These are phyloP conservation scores for Pogonomyrmex californicus DNA, from an alignment of 1,140 invertebrate genomes.

Conservation along the genomic window DNA sequence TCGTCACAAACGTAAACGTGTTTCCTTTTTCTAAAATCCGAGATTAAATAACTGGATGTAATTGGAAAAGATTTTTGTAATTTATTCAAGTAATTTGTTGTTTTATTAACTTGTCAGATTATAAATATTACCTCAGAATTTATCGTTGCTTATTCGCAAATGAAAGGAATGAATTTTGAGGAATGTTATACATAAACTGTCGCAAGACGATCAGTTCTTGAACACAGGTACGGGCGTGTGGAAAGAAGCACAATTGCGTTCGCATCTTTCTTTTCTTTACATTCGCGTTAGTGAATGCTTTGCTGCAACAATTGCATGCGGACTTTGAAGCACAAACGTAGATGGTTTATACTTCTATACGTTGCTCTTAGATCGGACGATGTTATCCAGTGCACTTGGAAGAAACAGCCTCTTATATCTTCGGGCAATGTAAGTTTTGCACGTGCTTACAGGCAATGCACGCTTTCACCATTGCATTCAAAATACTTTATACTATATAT, in stretches of 20 bases:
- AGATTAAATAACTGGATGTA: not conserved
- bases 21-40: not conserved
- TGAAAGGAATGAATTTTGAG: not conserved
- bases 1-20: not conserved
- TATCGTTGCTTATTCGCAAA: not conserved
- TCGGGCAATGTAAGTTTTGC: constrained; percentile 76
- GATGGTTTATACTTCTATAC: constrained; percentile 65
- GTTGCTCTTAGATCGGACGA: constrained; percentile 65
- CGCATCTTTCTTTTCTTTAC: constrained; percentile 13
- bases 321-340: constrained; percentile 67
- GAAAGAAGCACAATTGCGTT: constrained; percentile 47
- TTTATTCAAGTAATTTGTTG: not conserved
- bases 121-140: not conserved
- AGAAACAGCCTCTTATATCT: constrained; percentile 84
- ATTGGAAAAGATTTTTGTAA: not conserved
- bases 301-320: constrained; percentile 69
- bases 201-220: constrained; percentile 25
- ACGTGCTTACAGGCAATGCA: constrained; percentile 73
- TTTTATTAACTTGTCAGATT: not conserved
- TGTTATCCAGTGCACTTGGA: constrained; percentile 76
- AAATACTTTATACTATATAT: constrained; percentile 10
- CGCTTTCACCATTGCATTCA: constrained; percentile 57
- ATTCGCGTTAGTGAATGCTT: constrained; percentile 66
- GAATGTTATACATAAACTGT: not conserved
- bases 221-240: constrained; percentile 24